Percentiles rank a stretch among this genome's conserved stretches.
Evolutionary conservation across 2,113 vertebrate genomes (phyloP).

Genomic region (Tauraco erythrolophus): DNA sequence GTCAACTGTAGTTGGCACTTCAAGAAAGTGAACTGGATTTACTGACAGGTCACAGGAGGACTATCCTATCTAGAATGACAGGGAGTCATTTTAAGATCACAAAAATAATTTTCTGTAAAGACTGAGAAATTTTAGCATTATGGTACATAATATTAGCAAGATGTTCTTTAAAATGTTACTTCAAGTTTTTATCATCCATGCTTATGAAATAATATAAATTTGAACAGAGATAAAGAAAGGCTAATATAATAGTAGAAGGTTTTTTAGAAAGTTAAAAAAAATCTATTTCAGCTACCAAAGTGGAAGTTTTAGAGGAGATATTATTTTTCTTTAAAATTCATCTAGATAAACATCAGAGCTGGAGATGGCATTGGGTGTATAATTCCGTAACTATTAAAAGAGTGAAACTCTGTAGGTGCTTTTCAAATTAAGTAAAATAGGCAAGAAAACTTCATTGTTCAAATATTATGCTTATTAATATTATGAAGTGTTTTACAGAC

Average conservation of each 20-base stretch:
- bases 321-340: not conserved
- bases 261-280: not conserved
- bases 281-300: not conserved
- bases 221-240: not conserved
- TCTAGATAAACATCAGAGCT: not conserved
- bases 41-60: not conserved
- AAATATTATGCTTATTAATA: not conserved
- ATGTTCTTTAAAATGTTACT: not conserved
- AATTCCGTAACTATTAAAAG: not conserved
- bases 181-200: not conserved
- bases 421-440: not conserved
- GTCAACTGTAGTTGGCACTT: not conserved
- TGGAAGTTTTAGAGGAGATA: not conserved
- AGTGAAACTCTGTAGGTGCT: not conserved
- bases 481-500: not conserved
- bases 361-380: not conserved
- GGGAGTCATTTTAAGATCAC: not conserved
- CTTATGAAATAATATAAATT: not conserved
- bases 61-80: not conserved
- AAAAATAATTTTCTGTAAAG: not conserved
- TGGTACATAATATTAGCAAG: not conserved
- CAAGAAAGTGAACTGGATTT: not conserved
- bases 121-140: not conserved
- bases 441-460: not conserved
- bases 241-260: not conserved